Conservation (phyloP, 2,888 invertebrate genomes). For the Candidula unifasciata region DNA sequence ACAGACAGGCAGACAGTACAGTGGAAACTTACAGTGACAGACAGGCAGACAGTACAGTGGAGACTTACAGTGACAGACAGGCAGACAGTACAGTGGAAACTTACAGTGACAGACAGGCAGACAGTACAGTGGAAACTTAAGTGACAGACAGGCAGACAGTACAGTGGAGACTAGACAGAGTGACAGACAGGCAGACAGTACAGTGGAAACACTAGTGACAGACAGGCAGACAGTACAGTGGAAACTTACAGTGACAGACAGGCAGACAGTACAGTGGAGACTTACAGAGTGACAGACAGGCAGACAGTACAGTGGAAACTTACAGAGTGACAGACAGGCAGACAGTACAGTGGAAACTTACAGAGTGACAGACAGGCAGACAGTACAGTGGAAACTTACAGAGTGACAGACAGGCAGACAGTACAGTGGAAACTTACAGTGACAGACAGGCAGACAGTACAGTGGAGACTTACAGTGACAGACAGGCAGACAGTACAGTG, state of each 20-base stretch:
- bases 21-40: too few relatives aligned
- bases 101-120: neutral
- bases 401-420: too few relatives aligned
- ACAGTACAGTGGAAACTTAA: neutral
- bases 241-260: neutral
- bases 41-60: neutral
- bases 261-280: neutral
- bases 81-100: neutral
- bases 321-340: neutral
- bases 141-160: neutral
- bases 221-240: neutral
- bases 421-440: too few relatives aligned
- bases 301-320: neutral
- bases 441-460: too few relatives aligned
- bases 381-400: too few relatives aligned
- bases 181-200: neutral
- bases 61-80: neutral
- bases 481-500: too few relatives aligned
- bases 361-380: neutral
- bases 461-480: too few relatives aligned
- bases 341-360: neutral
- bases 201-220: neutral
- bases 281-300: neutral
- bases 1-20: too few relatives aligned
- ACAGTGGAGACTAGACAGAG: neutral